These are phyloP conservation scores for Brachionus paranguensis DNA, from an alignment of 1,140 invertebrate species.

Conservation along the genomic window DNA sequence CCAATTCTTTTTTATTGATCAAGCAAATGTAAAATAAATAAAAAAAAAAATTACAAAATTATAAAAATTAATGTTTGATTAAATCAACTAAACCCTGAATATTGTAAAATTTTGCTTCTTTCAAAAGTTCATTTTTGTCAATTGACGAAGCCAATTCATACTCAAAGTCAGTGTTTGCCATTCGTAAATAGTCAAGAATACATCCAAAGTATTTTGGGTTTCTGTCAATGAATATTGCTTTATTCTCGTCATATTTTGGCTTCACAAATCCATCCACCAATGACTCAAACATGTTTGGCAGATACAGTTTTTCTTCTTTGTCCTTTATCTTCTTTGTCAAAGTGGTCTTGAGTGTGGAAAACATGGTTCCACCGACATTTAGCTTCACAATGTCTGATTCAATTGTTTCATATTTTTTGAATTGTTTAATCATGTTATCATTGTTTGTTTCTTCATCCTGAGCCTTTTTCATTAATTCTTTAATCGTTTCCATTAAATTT, in stretches of 20 bases:
- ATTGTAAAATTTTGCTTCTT: constrained; percentile 27
- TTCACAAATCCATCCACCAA: not conserved
- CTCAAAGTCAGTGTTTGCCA: not conserved
- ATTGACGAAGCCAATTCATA: not conserved
- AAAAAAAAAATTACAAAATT: too few relatives aligned
- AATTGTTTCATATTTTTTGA: constrained; percentile 10
- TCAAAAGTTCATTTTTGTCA: not conserved
- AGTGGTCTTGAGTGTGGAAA: not conserved
- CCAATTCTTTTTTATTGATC: too few relatives aligned
- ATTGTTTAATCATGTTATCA: not conserved
- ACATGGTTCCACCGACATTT: not conserved
- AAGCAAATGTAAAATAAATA: too few relatives aligned
- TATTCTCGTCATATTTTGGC: not conserved
- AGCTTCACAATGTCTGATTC: not conserved
- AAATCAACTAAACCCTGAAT: not conserved
- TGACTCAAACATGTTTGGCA: not conserved
- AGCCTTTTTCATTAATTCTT: not conserved
- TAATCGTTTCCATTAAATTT: not conserved
- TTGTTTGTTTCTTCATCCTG: not conserved
- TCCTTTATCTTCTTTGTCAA: not conserved
- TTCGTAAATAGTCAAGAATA: constrained; percentile 17
- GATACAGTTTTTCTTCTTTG: not conserved
- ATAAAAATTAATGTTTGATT: not conserved
- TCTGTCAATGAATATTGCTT: constrained; percentile 16
- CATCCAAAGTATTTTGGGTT: not conserved